These are phyloP conservation scores for Euzetes globulus DNA, from an alignment of 2,888 invertebrate genomes.

Conservation along the genomic window DNA sequence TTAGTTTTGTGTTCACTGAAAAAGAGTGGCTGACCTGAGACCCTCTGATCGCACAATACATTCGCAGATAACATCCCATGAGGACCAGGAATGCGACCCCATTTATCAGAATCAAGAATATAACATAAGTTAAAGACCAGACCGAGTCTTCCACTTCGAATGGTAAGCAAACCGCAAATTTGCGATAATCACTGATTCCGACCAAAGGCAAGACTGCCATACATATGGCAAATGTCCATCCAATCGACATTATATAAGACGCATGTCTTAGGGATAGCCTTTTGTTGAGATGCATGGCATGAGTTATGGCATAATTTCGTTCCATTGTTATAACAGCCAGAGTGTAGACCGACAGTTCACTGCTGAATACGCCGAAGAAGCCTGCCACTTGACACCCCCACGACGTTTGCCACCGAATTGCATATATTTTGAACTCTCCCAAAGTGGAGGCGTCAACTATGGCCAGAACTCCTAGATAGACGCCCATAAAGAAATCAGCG, in stretches of 20 bases:
- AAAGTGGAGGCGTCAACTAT: constrained; percentile 91
- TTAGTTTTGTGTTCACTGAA: background rate
- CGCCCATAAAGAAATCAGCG: constrained; percentile 95
- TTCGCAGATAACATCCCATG: constrained; percentile 90
- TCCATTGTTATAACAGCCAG: constrained; percentile 92
- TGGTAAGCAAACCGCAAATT: constrained; percentile 92
- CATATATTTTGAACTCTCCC: constrained; percentile 91
- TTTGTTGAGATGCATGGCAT: constrained; percentile 94
- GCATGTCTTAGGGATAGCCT: constrained; percentile 80
- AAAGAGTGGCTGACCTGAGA: constrained; percentile 50
- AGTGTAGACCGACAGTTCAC: constrained; percentile 90
- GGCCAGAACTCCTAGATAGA: constrained; percentile 83
- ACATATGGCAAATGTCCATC: constrained; percentile 80
- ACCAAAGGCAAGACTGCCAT: constrained; percentile 83
- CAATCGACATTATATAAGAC: constrained; percentile 78
- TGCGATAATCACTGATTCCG: constrained; percentile 88
- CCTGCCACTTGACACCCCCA: constrained; percentile 87
- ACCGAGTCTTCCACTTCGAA: constrained; percentile 75
- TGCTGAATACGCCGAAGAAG: constrained; percentile 84
- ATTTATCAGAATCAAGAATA: constrained; percentile 81
- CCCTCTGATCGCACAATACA: constrained; percentile 96
- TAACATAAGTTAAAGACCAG: constrained; percentile 76
- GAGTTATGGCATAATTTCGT: constrained; percentile 91
- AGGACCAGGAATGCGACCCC: constrained; percentile 87
- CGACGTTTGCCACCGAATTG: constrained; percentile 95